Percentiles rank a stretch among this genome's conserved stretches.
Conservation (phyloP, 2,113 vertebrate genomes). For the Bucco capensis region DNA sequence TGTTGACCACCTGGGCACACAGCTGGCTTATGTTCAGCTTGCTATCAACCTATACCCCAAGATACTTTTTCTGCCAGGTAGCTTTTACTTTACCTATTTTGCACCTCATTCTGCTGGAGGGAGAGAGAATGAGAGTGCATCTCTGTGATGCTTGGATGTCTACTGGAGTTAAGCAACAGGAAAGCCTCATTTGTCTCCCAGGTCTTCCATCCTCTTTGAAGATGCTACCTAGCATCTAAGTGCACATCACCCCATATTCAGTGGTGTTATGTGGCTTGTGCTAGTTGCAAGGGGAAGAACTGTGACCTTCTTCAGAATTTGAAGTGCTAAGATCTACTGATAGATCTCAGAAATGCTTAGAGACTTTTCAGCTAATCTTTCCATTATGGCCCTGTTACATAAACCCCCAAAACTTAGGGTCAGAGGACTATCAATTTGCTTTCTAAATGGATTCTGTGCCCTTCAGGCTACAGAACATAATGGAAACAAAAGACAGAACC, state of each 20-base stretch:
- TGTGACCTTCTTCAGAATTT: background rate
- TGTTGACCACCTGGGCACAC: background rate
- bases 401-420: background rate
- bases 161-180: background rate
- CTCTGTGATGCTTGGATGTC: background rate
- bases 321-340: background rate
- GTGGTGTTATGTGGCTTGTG: too few relatives aligned
- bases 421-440: background rate
- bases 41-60: background rate
- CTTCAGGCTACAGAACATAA: background rate
- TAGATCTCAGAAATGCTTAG: background rate
- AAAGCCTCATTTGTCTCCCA: background rate
- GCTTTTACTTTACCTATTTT: background rate
- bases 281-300: background rate
- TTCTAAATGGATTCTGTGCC: slow-evolving; percentile 14
- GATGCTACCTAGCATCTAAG: background rate
- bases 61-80: background rate
- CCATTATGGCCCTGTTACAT: background rate
- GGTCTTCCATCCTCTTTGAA: background rate
- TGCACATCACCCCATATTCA: background rate
- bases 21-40: background rate
- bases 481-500: background rate
- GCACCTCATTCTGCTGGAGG: background rate
- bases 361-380: background rate
- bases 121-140: background rate